Evolutionary conservation across 2,888 invertebrate genomes (phyloP).

Genomic region (Torymus tubicola): DNA sequence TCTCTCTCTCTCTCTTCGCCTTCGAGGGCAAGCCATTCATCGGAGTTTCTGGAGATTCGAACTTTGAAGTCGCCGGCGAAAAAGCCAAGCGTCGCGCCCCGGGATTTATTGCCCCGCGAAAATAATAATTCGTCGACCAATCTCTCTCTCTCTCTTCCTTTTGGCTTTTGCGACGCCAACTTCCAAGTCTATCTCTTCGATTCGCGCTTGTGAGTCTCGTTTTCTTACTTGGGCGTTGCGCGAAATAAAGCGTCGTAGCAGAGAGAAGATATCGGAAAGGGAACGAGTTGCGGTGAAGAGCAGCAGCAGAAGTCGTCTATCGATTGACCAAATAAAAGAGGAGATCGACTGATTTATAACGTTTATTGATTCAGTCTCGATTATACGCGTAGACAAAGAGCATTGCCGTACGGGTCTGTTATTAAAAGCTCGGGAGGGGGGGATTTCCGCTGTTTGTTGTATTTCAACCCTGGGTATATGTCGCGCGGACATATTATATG

Average conservation of each 20-base stretch:
- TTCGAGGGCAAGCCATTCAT: conserved; percentile 29
- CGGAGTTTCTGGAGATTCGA: conserved; percentile 39
- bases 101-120: conserved; percentile 48
- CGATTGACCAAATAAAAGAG: conserved; percentile 36
- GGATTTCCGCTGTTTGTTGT: too few species aligned
- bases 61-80: conserved; percentile 38
- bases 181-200: not conserved
- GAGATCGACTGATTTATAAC: conserved; percentile 27
- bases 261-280: not conserved
- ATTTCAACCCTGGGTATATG: too few species aligned
- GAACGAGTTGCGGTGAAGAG: not conserved
- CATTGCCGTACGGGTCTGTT: not conserved
- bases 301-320: not conserved
- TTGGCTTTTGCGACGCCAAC: conserved; percentile 9
- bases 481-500: too few species aligned
- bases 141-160: not conserved
- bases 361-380: conserved; percentile 28
- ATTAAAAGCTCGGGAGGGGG: not conserved
- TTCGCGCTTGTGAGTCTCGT: not conserved
- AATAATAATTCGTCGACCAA: conserved; percentile 48
- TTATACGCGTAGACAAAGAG: not conserved
- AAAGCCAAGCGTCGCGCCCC: conserved; percentile 9
- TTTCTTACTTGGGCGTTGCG: not conserved
- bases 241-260: conserved; percentile 14
- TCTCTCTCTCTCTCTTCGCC: not conserved